phyloP scores from a whole-genome alignment of 2,888 invertebrate species.

The Zeuzera pyrina region DNA sequence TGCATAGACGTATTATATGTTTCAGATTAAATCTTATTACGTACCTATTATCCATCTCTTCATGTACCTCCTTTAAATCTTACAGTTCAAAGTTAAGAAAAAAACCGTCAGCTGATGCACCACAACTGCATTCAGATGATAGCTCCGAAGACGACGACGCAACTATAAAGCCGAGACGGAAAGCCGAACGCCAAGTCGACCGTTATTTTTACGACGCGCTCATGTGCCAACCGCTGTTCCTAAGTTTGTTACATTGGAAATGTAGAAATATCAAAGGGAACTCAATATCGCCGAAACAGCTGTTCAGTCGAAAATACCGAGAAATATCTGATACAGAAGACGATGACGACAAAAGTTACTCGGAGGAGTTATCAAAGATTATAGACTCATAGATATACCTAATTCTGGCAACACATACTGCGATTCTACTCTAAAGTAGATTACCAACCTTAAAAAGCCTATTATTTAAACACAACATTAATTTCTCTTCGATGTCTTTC shows the following conservation, averaged over 20 bases:
- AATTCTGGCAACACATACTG: too few species aligned
- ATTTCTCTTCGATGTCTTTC: too few species aligned
- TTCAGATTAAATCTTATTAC: too few species aligned
- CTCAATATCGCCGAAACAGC: slow-evolving; percentile 17
- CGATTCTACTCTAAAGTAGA: too few species aligned
- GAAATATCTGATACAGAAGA: slow-evolving; percentile 43
- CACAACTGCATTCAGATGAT: too few species aligned
- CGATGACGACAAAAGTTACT: slow-evolving; percentile 43
- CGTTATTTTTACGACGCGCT: slow-evolving; percentile 55
- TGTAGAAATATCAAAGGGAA: slow-evolving; percentile 27
- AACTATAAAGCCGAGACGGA: slow-evolving; percentile 20
- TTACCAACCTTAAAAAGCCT: too few species aligned
- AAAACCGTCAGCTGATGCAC: not conserved
- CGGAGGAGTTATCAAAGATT: slow-evolving; percentile 48
- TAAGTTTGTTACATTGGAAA: slow-evolving; percentile 28
- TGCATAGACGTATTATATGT: too few species aligned
- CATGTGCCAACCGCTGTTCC: slow-evolving; percentile 42
- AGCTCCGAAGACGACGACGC: slow-evolving; percentile 23
- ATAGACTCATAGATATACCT: slow-evolving; percentile 49
- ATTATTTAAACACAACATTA: too few species aligned
- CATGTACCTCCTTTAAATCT: too few species aligned
- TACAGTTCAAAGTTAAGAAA: not conserved
- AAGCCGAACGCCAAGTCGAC: slow-evolving; percentile 40
- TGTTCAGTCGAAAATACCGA: slow-evolving; percentile 34
- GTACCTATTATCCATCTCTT: too few species aligned